Base-by-base conservation (phyloP, 2,113 vertebrate genomes). In the Dromaius novaehollandiae region DNA sequence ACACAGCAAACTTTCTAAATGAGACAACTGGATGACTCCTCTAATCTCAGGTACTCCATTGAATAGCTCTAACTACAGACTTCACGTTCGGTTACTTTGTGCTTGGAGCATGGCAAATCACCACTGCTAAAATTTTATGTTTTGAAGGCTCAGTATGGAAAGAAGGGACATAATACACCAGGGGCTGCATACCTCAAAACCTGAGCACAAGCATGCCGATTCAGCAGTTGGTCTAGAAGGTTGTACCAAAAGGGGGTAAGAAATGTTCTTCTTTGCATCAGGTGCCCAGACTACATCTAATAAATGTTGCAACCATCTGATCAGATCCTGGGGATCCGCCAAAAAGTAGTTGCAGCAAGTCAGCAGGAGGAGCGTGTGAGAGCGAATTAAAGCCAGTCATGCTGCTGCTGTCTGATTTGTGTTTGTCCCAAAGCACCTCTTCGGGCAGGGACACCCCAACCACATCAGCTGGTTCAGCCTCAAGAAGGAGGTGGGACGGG, bases 351-450 rank as follows among this genome's bases (percentile, higher is more conserved):
- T 64, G 82, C 61, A 93, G 84, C 58, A 82, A 70, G 53, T 74
- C 79, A 20, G 8, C 68, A 86, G 76, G n/a, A 90, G 63, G 19
- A 93, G 40, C 12, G 6, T 0, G 8, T 0, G 84, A 50, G 19
- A 90, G 58, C 55, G 82, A 83, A 95, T 60, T 83, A 96, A 95
- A 95, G 68, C 36, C 66, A 73, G 30, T 87, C 77, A 30, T 38
- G 74, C 9, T 91, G 38, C 79, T 66, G 66, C 32, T 40, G 51
- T 24, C 78, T 61, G 36, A 71, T 2, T 24, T 7, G 13, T 32
- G 4, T 34, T 66, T 13, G 40, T 80, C 71, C 73, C 88, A 82
- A 77, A 95, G 64, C 38, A 32, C 5, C 0, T 0, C 61, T 53
- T 9, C 13, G 44, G 55, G 79, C 44, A 78, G 44, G 56, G 28